Conservation (phyloP, 92 coral and sea anemone genomes). For the Actinernus sp. region DNA sequence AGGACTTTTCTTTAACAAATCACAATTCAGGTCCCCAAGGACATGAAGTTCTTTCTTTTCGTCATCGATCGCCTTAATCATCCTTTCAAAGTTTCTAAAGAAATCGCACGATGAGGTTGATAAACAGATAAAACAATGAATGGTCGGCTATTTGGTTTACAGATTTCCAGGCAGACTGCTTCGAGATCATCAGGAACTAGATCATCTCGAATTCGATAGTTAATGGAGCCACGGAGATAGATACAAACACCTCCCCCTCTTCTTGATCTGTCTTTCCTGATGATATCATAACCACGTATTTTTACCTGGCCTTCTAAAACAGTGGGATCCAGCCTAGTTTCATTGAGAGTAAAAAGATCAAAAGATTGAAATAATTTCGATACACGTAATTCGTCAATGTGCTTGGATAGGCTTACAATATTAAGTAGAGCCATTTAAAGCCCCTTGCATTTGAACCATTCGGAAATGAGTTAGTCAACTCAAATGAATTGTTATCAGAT, state of each 20-base stretch:
- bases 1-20: background rate
- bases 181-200: constrained; percentile 16
- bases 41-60: constrained; percentile 19
- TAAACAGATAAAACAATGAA: constrained; percentile 37
- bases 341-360: too few relatives aligned
- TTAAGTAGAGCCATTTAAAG: too few relatives aligned
- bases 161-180: constrained; percentile 42
- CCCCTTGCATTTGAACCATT: too few relatives aligned
- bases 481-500: too few relatives aligned
- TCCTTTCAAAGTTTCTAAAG: constrained; percentile 10
- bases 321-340: too few relatives aligned
- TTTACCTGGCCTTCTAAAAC: too few relatives aligned
- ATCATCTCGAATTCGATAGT: constrained; percentile 20
- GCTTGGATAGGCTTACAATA: too few relatives aligned
- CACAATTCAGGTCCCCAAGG: constrained; percentile 22
- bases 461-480: too few relatives aligned
- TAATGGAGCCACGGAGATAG: constrained; percentile 25
- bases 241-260: constrained; percentile 30
- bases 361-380: too few relatives aligned
- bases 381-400: too few relatives aligned
- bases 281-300: constrained; percentile 26
- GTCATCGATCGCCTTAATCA: constrained; percentile 11
- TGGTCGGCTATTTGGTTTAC: constrained; percentile 32
- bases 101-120: constrained; percentile 31
- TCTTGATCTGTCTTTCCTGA: constrained; percentile 34